These are phyloP conservation scores for Eledona agricola DNA, from an alignment of 2,888 invertebrate genomes.

Conservation along the genomic window DNA sequence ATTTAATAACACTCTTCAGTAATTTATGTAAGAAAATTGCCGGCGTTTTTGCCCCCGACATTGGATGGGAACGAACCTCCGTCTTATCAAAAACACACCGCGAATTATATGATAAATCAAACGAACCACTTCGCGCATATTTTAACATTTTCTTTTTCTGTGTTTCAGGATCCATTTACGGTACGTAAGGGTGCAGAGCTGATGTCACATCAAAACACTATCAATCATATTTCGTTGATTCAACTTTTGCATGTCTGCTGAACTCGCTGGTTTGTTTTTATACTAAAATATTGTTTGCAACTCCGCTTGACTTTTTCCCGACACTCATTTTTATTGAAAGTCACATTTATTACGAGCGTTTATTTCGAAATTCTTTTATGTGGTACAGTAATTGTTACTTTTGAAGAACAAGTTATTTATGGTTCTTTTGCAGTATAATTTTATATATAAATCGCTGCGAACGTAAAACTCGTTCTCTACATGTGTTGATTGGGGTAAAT, in stretches of 20 bases:
- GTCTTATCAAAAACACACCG: no score
- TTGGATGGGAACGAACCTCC: slow-evolving; percentile 9
- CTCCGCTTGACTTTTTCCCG: slow-evolving; percentile 2
- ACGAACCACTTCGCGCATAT: slow-evolving; percentile 1
- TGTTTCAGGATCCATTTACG: slow-evolving; percentile 74
- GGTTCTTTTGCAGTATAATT: slow-evolving; percentile 23
- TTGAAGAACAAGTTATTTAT: slow-evolving; percentile 24
- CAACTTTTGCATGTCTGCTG: slow-evolving; percentile 34
- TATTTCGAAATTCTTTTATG: slow-evolving; percentile 25
- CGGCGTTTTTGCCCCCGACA: slow-evolving; percentile 5
- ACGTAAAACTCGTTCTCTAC: slow-evolving; percentile 20
- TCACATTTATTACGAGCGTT: slow-evolving; percentile 25
- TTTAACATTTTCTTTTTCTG: slow-evolving; percentile 55
- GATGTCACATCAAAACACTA: slow-evolving; percentile 39
- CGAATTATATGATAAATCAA: no score
- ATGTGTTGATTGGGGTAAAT: slow-evolving; percentile 12
- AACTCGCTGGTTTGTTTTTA: slow-evolving; percentile 19
- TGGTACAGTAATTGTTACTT: slow-evolving; percentile 19
- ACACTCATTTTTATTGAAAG: slow-evolving; percentile 12
- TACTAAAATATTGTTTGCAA: slow-evolving; percentile 1
- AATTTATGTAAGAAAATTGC: slow-evolving; percentile 29
- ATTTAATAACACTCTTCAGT: slow-evolving; percentile 42
- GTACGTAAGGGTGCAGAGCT: slow-evolving; percentile 61
- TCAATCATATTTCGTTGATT: slow-evolving; percentile 36
- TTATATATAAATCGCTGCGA: slow-evolving; percentile 22